Conservation (phyloP, 2,113 vertebrate genomes). For the Tetraodon nigroviridis region DNA sequence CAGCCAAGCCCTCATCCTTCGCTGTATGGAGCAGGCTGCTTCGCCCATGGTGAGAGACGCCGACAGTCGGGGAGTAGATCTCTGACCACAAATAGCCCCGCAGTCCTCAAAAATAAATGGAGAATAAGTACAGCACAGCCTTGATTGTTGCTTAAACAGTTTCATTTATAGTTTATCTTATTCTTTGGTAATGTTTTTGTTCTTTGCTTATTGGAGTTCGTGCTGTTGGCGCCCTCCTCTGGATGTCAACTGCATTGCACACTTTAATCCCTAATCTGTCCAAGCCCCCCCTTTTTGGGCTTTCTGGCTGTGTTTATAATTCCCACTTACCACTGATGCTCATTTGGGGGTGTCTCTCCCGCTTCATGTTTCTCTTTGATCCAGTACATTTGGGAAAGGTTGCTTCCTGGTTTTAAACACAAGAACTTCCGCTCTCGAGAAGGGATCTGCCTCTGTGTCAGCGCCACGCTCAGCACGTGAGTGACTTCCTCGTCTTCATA, state of each 20-base stretch:
- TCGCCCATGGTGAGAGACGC: conserved; percentile 82
- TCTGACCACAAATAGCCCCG: not conserved
- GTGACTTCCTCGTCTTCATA: conserved; percentile 50
- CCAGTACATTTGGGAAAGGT: conserved; percentile 90
- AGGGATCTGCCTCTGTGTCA: conserved; percentile 89
- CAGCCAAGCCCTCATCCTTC: conserved; percentile 85
- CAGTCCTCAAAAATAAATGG: not conserved
- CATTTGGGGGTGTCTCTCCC: not conserved
- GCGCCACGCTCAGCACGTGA: conserved; percentile 88
- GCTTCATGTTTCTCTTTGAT: not conserved
- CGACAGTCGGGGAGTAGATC: not conserved
- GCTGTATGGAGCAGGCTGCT: conserved; percentile 85
- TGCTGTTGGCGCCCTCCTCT: conserved; percentile 46
- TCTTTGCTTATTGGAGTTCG: not conserved
- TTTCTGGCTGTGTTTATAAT: not conserved
- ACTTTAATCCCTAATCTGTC: conserved; percentile 30
- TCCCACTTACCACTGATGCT: not conserved
- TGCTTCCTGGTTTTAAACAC: conserved; percentile 90
- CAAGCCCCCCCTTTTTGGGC: conserved; percentile 1
- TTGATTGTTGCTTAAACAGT: not conserved
- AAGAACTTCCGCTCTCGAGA: conserved; percentile 96
- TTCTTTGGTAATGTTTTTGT: not conserved
- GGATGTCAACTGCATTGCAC: conserved; percentile 23
- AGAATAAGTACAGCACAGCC: not conserved
- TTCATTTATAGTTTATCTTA: too few relatives aligned